Conservation (phyloP, 2,113 vertebrate species). For the Leptodactylus fuscus region DNA sequence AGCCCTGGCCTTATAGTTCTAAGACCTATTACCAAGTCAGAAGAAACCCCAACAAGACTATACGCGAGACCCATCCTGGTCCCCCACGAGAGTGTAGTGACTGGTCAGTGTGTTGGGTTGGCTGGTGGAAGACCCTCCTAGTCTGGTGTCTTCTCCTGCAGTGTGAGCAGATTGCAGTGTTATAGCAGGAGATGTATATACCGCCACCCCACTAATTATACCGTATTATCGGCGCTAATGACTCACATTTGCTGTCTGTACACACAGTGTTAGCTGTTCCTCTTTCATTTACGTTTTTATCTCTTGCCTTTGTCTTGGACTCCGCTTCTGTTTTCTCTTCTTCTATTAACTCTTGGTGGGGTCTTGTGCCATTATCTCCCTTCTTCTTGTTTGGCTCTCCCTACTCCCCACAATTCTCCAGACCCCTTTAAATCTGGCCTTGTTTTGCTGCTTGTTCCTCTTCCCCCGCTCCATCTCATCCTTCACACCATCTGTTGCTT, state of each 20-base stretch:
- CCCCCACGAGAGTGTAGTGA: too few species aligned
- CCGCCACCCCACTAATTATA: conserved; percentile 19
- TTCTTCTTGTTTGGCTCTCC: neutral
- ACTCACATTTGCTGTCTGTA: neutral
- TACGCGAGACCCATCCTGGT: too few species aligned
- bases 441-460: conserved; percentile 57
- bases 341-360: conserved; percentile 12
- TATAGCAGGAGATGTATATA: neutral
- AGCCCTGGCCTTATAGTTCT: too few species aligned
- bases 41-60: too few species aligned
- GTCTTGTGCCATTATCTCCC: neutral
- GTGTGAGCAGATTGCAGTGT: neutral
- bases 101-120: too few species aligned
- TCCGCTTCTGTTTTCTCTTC: neutral
- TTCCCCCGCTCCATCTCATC: conserved; percentile 51
- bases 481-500: conserved; percentile 54
- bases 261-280: neutral
- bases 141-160: neutral
- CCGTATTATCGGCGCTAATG: conserved; percentile 9
- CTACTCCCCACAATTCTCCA: neutral
- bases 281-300: neutral
- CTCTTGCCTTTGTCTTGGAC: neutral
- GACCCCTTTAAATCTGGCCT: conserved; percentile 53
- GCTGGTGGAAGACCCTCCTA: too few species aligned
- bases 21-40: too few species aligned